Conservation (phyloP, 2,888 invertebrate genomes). For the Lucinisca nassula region DNA sequence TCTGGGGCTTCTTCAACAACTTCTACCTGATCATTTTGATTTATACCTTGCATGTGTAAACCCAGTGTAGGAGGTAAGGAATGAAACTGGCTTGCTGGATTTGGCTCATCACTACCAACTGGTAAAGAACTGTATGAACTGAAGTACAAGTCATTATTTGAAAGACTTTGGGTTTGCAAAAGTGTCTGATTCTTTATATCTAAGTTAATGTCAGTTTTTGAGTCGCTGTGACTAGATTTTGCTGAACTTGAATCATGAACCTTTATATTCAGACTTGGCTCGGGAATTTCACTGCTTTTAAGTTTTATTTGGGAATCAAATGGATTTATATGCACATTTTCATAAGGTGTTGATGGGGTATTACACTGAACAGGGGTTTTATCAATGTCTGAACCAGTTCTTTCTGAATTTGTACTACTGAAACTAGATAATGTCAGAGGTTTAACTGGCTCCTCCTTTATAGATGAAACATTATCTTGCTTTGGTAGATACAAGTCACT, state of each 20-base stretch:
- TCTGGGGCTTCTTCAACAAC: neutral
- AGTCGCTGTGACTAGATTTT: neutral
- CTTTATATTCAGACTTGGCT: neutral
- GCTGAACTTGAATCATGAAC: neutral
- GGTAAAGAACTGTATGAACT: neutral
- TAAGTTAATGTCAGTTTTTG: neutral
- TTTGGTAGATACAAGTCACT: conserved; percentile 21
- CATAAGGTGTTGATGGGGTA: conserved; percentile 66
- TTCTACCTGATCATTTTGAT: neutral
- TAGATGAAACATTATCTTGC: neutral
- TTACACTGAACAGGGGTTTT: conserved; percentile 68
- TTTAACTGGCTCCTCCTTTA: neutral
- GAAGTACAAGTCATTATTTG: neutral
- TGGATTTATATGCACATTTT: conserved; percentile 55
- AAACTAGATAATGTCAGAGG: conserved; percentile 3
- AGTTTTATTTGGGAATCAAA: conserved; percentile 46
- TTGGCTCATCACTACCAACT: neutral
- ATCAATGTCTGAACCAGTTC: conserved; percentile 43
- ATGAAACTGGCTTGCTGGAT: conserved; percentile 5
- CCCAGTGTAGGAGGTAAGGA: neutral
- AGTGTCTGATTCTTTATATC: neutral
- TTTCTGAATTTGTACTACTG: neutral
- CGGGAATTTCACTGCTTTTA: neutral
- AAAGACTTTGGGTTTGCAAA: conserved; percentile 5
- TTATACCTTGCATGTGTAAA: neutral